Evolutionary conservation across 2,113 vertebrate species (phyloP).

Genomic region (Lophotis ruficrista): DNA sequence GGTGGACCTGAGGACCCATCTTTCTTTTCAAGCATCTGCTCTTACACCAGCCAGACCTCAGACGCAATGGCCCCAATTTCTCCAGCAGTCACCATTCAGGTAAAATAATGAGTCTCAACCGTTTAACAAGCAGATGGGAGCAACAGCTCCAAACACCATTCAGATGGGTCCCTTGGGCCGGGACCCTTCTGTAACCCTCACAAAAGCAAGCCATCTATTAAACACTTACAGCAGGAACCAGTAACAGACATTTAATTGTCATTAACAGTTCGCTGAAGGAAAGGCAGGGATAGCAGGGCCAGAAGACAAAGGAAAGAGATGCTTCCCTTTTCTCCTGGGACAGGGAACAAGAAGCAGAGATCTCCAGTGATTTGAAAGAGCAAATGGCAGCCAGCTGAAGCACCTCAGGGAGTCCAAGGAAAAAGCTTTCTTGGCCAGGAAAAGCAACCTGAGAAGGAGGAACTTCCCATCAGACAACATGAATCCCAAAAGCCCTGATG

Average conservation of each 20-base stretch:
- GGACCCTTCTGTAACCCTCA: background rate
- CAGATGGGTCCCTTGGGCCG: background rate
- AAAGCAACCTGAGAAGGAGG: background rate
- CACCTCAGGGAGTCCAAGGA: background rate
- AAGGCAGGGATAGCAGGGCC: background rate
- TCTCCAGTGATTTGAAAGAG: background rate
- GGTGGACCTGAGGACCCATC: background rate
- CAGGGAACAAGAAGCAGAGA: background rate
- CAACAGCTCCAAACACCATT: background rate
- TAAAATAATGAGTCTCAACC: background rate
- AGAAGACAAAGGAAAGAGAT: background rate
- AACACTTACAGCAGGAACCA: background rate
- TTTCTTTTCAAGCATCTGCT: background rate
- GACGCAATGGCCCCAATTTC: background rate
- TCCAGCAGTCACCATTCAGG: background rate
- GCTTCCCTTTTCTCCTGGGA: background rate
- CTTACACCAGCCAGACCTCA: background rate
- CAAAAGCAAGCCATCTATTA: background rate
- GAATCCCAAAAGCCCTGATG: background rate
- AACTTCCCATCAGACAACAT: background rate
- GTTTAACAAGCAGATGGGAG: background rate
- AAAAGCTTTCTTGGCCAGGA: background rate
- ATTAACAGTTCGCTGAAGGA: background rate
- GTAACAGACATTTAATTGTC: background rate
- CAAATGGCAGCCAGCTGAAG: fast-evolving